These are phyloP conservation scores for Spondyliosoma cantharus DNA, from an alignment of 2,797 vertebrate species.

Conservation along the genomic window DNA sequence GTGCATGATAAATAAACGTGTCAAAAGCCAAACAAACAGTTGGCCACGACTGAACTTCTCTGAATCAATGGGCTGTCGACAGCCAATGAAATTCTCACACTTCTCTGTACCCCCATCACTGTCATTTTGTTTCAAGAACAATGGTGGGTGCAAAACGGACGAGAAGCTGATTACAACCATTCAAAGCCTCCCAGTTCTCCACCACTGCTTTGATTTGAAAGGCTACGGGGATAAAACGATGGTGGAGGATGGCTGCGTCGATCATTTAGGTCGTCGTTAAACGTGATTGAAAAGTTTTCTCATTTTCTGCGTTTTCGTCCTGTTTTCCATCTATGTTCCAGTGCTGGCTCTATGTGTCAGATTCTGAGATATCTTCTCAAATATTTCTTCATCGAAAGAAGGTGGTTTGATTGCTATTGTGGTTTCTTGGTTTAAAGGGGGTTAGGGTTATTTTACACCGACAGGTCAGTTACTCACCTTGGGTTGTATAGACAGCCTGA, in stretches of 20 bases:
- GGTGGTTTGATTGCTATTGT: neutral
- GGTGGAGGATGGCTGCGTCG: conserved; percentile 36
- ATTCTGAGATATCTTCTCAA: neutral
- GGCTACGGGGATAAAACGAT: conserved; percentile 28
- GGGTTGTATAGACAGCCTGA: neutral
- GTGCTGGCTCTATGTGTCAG: too few species aligned
- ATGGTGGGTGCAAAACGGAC: conserved; percentile 41
- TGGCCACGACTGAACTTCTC: conserved; percentile 25
- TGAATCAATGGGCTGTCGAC: conserved; percentile 12
- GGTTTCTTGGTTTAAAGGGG: neutral
- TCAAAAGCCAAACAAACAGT: conserved; percentile 50
- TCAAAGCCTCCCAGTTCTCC: conserved; percentile 38
- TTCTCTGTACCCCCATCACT: conserved; percentile 29
- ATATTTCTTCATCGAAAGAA: neutral
- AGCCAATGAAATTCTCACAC: conserved; percentile 44
- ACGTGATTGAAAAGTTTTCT: conserved; percentile 36
- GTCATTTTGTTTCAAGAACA: conserved; percentile 55
- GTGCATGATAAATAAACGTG: conserved; percentile 35
- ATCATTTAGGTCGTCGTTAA: conserved; percentile 51
- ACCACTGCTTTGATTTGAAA: conserved; percentile 54
- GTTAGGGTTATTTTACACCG: neutral
- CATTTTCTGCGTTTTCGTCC: conserved; percentile 34
- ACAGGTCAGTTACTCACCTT: conserved; percentile 12
- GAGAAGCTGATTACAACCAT: conserved; percentile 61
- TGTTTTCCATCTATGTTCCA: neutral